Base-by-base conservation (phyloP, 53 echinoderm and acorn worm genomes). In the Antedon mediterranea region DNA sequence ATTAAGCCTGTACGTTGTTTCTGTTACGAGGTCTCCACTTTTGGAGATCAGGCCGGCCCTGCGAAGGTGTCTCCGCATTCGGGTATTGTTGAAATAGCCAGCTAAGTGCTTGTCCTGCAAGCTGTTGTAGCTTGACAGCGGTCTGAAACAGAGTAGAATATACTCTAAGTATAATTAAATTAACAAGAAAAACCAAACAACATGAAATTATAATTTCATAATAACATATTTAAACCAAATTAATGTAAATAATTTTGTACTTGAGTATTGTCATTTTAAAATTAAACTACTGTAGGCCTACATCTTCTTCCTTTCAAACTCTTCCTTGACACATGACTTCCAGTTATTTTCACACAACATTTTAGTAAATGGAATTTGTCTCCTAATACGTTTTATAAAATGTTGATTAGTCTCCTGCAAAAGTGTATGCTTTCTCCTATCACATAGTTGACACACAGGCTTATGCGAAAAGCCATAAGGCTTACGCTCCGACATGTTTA, bases 91-190 rank as follows among this genome's bases (percentile, higher is more conserved):
- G 88, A 95, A 95, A 84, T 88, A 95, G 71, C 97, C 97, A 0
- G 88, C 86, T 84, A 95, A 84, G 86, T 95, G 89, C 73, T 89
- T 91, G 88, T 95, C 97, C 83, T 91, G 91, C 28, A 95, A 92
- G 84, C 97, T 95, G 71, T 83, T 94, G 84, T 95, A 95, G 34
- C 85, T 70, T 81, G 94, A 83, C 94, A 94, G 72, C 18, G 94
- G 94, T 75, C 94, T 94, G 87, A 4, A 86, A 83, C 70, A 32
- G 41, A 71, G 30, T 44, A 30, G 26, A 32, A 28, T 33, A 28
- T 37, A 37, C 37, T 37, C 37, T 37, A 37, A 4, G 6, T 37
- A 37, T 6, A 37, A 6, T 6, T 11, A 37, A 37, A 11, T 11
- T 37, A 6, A 37, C 37, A 37, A 6, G 37, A 37, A 6, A 37